These are phyloP conservation scores for Maconellicoccus hirsutus DNA, from an alignment of 1,140 invertebrate species.

Conservation along the genomic window DNA sequence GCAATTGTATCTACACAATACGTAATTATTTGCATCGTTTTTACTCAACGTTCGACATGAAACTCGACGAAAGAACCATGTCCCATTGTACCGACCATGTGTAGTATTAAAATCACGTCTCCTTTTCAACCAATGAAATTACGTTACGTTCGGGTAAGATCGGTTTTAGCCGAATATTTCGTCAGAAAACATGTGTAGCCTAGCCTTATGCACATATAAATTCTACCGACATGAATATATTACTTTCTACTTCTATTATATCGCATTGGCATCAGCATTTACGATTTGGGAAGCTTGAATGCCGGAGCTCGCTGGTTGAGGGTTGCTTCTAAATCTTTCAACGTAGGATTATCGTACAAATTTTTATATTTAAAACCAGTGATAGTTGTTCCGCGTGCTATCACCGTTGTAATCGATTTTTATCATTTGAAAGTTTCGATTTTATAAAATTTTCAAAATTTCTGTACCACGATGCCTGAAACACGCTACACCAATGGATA, in stretches of 20 bases:
- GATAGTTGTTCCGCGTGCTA: background rate
- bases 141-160: background rate
- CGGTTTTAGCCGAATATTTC: background rate
- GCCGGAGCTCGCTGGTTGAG: background rate
- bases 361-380: background rate
- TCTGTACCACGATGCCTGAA: constrained; percentile 29
- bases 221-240: constrained; percentile 4
- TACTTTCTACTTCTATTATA: background rate
- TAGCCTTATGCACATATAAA: background rate
- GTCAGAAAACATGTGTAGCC: background rate
- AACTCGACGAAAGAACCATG: no score
- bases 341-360: background rate
- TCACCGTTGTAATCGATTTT: background rate
- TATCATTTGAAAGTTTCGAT: background rate
- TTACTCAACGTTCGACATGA: no score
- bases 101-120: background rate
- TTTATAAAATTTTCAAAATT: constrained; percentile 6
- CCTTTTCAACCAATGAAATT: background rate
- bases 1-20: no score
- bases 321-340: background rate
- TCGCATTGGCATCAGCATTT: constrained; percentile 3
- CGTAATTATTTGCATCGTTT: no score
- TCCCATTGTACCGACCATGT: no score
- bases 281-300: constrained; percentile 1
- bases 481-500: constrained; percentile 31